Evolutionary conservation across 2,888 invertebrate genomes (phyloP), one percentile per base, ranked within the genome.

Genomic region (Melinaea marsaeus): DNA sequence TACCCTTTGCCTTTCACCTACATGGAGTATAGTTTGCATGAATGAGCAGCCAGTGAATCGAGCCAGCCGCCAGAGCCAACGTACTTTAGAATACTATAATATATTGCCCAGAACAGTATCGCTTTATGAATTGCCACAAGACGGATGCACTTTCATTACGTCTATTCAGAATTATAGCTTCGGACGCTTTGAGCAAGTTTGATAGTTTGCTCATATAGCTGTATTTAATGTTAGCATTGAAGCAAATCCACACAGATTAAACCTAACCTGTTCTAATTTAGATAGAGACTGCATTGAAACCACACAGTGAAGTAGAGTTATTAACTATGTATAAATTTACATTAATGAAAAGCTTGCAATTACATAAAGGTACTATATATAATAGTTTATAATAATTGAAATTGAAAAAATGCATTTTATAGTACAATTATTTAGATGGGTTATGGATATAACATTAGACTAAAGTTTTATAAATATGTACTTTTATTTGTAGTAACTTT

Each of bases 11-110:
- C 77, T 65, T 79, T 77, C 83, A 78, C 78, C 81, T 78, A 80
- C 79, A 74, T 74, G 76, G 72, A 69, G 73, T 74, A 72, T 71
- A 75, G 71, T 75, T 69, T 84, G 79, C 75, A 74, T 78, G 80
- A 79, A 77, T 84, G 81, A 79, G 85, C 79, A 83, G 78, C 76
- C 88, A 85, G 72, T 87, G 88, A 87, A 84, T 85, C 83, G 87
- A 76, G 71, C 66, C 74, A 74, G 75, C 75, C 75, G 74, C 76
- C 79, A 76, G 76, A 74, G 74, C 74, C 75, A 69, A 71, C 76
- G 75, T 77, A 76, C 75, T 79, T 77, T 75, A 82, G 76, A 81
- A 79, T 76, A 75, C 73, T 76, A 73, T 66, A 66, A 71, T 72
- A 74, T 69, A 73, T 70, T 62, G 68, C 61, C 66, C 62, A 62